Evolutionary conservation across 2,113 vertebrate species (phyloP).

Genomic region (Oncorhynchus masou): DNA sequence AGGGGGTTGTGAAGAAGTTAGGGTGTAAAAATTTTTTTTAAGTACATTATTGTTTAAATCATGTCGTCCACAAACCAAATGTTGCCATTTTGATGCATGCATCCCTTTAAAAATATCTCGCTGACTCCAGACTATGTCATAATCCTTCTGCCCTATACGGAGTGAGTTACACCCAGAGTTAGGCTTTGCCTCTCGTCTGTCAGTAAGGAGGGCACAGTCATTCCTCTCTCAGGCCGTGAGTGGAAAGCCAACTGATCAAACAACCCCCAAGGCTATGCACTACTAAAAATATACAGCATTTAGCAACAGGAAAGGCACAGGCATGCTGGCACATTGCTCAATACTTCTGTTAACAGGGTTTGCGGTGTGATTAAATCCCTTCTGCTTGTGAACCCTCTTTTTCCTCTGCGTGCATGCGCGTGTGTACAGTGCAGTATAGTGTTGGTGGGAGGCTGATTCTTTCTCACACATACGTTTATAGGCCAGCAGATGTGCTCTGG

Average conservation of each 20-base stretch:
- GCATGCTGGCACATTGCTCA: conserved; percentile 27
- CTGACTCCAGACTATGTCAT: no score
- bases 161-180: no score
- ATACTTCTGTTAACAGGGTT: conserved; percentile 12
- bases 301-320: conserved; percentile 57
- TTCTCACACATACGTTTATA: conserved; percentile 39
- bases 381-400: conserved; percentile 30
- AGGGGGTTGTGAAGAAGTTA: no score
- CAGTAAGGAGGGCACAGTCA: background rate
- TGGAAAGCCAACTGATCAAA: background rate
- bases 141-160: no score
- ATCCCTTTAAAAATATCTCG: no score
- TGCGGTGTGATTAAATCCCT: conserved; percentile 28
- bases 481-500: conserved; percentile 30
- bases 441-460: conserved; percentile 5
- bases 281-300: conserved; percentile 21
- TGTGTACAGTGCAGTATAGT: background rate
- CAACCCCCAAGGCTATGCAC: background rate
- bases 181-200: background rate
- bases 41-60: no score
- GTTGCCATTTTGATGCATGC: no score
- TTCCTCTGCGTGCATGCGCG: background rate
- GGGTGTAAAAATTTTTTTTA: no score
- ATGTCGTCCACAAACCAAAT: no score
- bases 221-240: background rate